These are phyloP conservation scores for Andrena minutula DNA, from an alignment of 2,888 invertebrate genomes.

Conservation along the genomic window DNA sequence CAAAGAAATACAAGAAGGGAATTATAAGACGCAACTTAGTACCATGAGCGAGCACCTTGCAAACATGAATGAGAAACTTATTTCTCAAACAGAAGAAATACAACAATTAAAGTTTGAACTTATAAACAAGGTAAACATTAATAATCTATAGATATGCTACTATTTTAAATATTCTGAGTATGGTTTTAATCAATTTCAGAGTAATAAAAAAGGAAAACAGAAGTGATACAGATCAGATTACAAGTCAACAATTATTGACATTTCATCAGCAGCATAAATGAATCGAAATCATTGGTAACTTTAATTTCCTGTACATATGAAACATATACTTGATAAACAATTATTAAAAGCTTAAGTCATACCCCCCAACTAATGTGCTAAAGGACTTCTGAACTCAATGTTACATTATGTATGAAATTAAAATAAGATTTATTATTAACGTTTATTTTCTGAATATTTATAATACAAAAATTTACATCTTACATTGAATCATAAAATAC, in stretches of 20 bases:
- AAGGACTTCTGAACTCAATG: constrained; percentile 72
- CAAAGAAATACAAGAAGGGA: constrained; percentile 82
- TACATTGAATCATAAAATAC: constrained; percentile 36
- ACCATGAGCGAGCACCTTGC: constrained; percentile 93
- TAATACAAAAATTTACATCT: constrained; percentile 38
- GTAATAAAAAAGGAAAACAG: constrained; percentile 81
- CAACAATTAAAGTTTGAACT: constrained; percentile 89
- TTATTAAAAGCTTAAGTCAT: constrained; percentile 60
- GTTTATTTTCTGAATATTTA: constrained; percentile 48
- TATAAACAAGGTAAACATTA: constrained; percentile 84
- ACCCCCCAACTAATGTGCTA: constrained; percentile 66
- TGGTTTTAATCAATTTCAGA: constrained; percentile 75
- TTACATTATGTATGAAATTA: constrained; percentile 75
- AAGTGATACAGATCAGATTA: constrained; percentile 70
- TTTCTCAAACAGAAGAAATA: constrained; percentile 92
- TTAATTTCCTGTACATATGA: constrained; percentile 78
- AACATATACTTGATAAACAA: constrained; percentile 43
- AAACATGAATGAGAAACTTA: constrained; percentile 93
- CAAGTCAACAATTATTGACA: constrained; percentile 70
- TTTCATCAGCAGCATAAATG: constrained; percentile 76
- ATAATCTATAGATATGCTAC: background rate
- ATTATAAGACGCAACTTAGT: constrained; percentile 90
- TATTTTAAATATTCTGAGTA: constrained; percentile 8
- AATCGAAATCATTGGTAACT: constrained; percentile 73
- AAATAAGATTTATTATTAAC: constrained; percentile 67